phyloP scores from a whole-genome alignment of 2,888 invertebrate species.

The Lochmaea crataegi region DNA sequence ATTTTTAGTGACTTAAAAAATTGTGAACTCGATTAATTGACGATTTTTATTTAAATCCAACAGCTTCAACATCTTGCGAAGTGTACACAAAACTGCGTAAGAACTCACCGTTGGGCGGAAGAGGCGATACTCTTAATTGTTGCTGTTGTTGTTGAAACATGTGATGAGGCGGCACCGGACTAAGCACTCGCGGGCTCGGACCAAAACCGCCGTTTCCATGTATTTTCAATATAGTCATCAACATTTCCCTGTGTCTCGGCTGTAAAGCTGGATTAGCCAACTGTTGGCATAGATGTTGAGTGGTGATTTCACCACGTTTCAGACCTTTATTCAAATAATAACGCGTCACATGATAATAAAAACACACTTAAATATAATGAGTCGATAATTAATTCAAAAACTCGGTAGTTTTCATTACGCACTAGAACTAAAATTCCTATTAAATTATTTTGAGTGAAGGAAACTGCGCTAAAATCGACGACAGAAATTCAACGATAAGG shows the following conservation, averaged over 20 bases:
- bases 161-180: constrained; percentile 63
- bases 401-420: no score
- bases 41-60: constrained; percentile 2
- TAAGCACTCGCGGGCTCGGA: constrained; percentile 60
- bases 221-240: constrained; percentile 74
- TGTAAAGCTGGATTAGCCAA: constrained; percentile 79
- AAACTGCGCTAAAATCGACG: no score
- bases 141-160: constrained; percentile 66
- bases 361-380: no score
- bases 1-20: no score
- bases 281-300: constrained; percentile 81
- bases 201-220: constrained; percentile 60
- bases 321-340: constrained; percentile 67
- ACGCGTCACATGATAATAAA: not conserved
- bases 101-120: constrained; percentile 71
- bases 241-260: constrained; percentile 78
- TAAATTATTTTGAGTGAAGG: no score
- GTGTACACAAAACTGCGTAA: not conserved
- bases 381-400: no score
- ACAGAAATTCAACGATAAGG: no score
- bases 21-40: not conserved
- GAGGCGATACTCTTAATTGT: constrained; percentile 72
- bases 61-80: not conserved
- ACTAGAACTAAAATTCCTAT: no score
- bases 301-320: constrained; percentile 81